Conservation (phyloP, 2,797 vertebrate genomes). For the Cichlasoma orientale region DNA sequence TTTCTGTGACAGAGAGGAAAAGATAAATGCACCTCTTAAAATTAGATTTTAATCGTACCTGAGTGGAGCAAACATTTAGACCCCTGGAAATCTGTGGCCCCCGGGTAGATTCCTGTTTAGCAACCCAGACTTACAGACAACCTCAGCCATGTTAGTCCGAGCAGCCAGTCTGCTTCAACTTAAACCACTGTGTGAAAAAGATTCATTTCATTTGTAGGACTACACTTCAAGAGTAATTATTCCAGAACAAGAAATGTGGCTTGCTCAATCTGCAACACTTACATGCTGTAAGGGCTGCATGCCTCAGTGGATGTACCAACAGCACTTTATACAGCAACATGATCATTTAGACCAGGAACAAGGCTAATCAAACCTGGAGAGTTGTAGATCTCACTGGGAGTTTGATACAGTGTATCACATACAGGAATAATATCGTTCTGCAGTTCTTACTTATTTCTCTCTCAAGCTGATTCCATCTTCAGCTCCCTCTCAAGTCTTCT, state of each 20-base stretch:
- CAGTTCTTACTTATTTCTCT: slow-evolving; percentile 18
- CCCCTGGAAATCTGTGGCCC: neutral
- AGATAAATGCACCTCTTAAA: neutral
- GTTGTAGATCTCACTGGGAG: slow-evolving; percentile 18
- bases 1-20: neutral
- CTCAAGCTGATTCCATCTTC: slow-evolving; percentile 26
- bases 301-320: neutral
- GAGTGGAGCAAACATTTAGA: neutral
- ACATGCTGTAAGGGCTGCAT: neutral
- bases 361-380: slow-evolving; percentile 21
- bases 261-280: neutral
- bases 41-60: neutral
- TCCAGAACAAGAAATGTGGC: neutral
- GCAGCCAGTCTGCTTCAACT: neutral
- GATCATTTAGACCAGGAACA: slow-evolving; percentile 29
- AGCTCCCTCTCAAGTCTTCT: slow-evolving; percentile 17
- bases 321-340: slow-evolving; percentile 3
- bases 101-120: neutral
- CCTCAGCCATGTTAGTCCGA: neutral
- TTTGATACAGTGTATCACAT: slow-evolving; percentile 14
- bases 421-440: slow-evolving; percentile 21
- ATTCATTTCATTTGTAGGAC: neutral
- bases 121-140: neutral
- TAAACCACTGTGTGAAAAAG: neutral
- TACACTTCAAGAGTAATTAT: neutral